Evolutionary conservation across 2,113 vertebrate genomes (phyloP), one percentile per base, ranked within the genome.

Genomic region (Amblyornis subalaris): DNA sequence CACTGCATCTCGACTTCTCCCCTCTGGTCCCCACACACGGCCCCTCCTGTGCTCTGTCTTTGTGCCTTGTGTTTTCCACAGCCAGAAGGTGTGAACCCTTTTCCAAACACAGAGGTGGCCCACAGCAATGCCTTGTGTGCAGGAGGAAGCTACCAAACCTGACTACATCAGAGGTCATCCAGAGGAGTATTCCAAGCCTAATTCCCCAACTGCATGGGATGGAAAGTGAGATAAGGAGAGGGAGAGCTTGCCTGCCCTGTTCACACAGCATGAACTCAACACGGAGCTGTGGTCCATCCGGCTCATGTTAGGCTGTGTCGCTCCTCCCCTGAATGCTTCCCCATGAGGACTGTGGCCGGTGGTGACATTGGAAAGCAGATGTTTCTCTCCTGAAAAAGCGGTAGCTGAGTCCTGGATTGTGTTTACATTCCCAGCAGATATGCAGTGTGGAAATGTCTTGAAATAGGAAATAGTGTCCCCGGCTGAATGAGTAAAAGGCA

Each of bases 401-500:
- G 57, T 78, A 88, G 74, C 38, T 80, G 44, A 95, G 69, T 89
- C 76, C 54, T 86, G 77, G 75, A 26, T 57, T 92, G 66, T 94
- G 78, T 96, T 96, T 96, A 95, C 89, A 80, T 88, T 96, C 90
- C 74, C 73, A 45, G 33, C 21, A 91, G 91, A 91, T 71, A 88
- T 0, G 8, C 74, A 77, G 35, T 60, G 80, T 94, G 92, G 92
- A 96, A 96, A 96, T 69, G 67, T 66, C 96, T 85, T 89, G 87
- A 91, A 88, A 96, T 90, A 97, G 97, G 97, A 98, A 98, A 91
- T 67, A 70, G 73, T 82, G 90, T 91, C 94, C 94, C 89, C 5
- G 6, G 95, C 79, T 90, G 86, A 96, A 89, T 48, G 72, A 91
- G 81, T 83, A 92, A 92, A 93, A 96, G 86, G 72, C 72, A 86